phyloP scores from a whole-genome alignment of 2,888 invertebrate species.

The Epicampocera succincta region DNA sequence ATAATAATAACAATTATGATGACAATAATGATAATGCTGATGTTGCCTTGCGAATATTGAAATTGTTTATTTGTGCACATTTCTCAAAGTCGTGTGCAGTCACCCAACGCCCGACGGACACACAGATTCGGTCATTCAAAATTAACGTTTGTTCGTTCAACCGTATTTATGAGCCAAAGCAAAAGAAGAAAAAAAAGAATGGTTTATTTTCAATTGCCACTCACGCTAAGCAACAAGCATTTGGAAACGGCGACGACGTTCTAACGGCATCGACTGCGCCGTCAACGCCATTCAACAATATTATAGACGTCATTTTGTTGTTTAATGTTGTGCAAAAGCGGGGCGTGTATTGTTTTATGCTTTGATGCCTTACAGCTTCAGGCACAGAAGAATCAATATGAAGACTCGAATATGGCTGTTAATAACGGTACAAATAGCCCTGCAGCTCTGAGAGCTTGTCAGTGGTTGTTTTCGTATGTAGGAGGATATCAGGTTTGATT shows the following conservation, averaged over 20 bases:
- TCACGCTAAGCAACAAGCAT: neutral
- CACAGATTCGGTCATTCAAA: slow-evolving; percentile 31
- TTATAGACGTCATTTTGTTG: slow-evolving; percentile 48
- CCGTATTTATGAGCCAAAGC: slow-evolving; percentile 26
- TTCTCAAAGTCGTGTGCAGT: slow-evolving; percentile 5
- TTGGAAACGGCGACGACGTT: neutral
- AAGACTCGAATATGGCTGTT: neutral
- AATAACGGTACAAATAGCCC: neutral
- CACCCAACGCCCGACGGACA: neutral
- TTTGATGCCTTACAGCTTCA: slow-evolving; percentile 63
- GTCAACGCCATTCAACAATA: slow-evolving; percentile 4
- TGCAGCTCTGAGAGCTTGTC: slow-evolving; percentile 2
- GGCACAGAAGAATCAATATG: slow-evolving; percentile 30
- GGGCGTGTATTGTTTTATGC: slow-evolving; percentile 56
- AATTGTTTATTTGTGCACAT: slow-evolving; percentile 32
- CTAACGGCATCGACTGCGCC: neutral
- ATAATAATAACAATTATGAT: slow-evolving; percentile 61
- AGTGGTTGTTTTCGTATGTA: too few species aligned
- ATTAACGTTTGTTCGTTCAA: slow-evolving; percentile 41
- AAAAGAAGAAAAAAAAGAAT: too few species aligned
- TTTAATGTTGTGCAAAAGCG: slow-evolving; percentile 67
- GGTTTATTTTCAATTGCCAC: slow-evolving; percentile 14
- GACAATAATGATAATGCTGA: slow-evolving; percentile 43
- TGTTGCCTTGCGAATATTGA: neutral
- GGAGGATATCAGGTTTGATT: too few species aligned